phyloP scores from a whole-genome alignment of 2,113 vertebrate species.

The Tapirus terrestris region DNA sequence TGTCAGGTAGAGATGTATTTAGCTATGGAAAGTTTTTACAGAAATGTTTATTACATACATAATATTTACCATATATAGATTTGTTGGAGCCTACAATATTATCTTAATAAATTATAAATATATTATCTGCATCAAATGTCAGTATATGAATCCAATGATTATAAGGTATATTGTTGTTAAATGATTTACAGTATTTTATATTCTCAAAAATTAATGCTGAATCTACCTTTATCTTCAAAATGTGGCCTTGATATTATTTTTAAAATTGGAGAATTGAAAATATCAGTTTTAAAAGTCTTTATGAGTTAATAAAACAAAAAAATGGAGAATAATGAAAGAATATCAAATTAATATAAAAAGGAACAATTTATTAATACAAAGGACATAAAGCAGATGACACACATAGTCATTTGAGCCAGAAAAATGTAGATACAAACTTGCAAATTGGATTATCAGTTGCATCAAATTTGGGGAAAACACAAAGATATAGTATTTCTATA shows the following conservation, averaged over 20 bases:
- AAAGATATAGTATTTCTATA: neutral
- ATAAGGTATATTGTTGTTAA: neutral
- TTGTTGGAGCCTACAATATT: neutral
- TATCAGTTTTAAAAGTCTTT: neutral
- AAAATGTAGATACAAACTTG: neutral
- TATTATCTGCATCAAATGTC: neutral
- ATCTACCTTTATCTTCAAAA: neutral
- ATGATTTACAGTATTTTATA: neutral
- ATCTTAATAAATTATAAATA: neutral
- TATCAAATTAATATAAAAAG: conserved; percentile 32
- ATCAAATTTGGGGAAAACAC: neutral
- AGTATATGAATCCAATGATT: neutral
- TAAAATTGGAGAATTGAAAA: neutral
- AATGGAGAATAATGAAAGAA: neutral
- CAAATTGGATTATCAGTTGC: neutral
- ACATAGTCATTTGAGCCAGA: neutral
- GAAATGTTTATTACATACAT: neutral
- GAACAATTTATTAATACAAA: conserved; percentile 44
- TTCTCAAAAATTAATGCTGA: neutral
- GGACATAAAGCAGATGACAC: neutral
- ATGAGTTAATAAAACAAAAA: neutral
- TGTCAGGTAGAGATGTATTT: neutral
- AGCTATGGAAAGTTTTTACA: neutral
- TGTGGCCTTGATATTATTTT: neutral
- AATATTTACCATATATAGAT: neutral